Percentiles rank a stretch among this genome's conserved stretches.
These are phyloP conservation scores for Synergus itoensis DNA, from an alignment of 2,888 invertebrate species.

Conservation along the genomic window DNA sequence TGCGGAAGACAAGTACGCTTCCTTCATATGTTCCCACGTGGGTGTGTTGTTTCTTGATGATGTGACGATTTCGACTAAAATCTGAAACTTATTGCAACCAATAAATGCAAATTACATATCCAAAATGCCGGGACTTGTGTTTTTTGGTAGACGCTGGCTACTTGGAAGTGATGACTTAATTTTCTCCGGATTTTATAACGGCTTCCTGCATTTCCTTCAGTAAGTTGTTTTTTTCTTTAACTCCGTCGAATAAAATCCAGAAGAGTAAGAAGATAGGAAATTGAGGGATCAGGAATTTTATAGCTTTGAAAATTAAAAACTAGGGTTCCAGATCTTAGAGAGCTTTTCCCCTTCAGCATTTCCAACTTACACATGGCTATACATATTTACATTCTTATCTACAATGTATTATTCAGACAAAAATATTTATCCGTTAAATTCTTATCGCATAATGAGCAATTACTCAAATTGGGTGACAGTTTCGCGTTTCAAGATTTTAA, in stretches of 20 bases:
- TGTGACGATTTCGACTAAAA: background rate
- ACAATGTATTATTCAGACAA: no score
- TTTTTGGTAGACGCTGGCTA: conserved; percentile 90
- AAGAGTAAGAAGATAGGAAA: background rate
- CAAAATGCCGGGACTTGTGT: conserved; percentile 89
- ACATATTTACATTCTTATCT: no score
- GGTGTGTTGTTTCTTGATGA: background rate
- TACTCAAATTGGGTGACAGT: no score
- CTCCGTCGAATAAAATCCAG: background rate
- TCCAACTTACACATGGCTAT: no score
- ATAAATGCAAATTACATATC: background rate
- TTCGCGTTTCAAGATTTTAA: no score
- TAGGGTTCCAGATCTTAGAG: no score
- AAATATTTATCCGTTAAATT: no score
- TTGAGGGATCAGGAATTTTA: background rate
- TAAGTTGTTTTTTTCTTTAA: conserved; percentile 77
- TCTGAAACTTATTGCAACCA: background rate
- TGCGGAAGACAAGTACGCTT: background rate
- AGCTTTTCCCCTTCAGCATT: no score
- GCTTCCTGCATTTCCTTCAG: conserved; percentile 86
- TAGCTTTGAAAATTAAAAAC: no score
- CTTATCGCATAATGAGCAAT: no score
- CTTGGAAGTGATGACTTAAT: conserved; percentile 92
- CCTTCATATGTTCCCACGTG: background rate
- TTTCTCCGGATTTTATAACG: conserved; percentile 87